A percentile compares a stretch with the other conserved stretches of the same genome.
phyloP scores from a whole-genome alignment of 2,888 invertebrate species.

The Ramazzottius varieornatus region DNA sequence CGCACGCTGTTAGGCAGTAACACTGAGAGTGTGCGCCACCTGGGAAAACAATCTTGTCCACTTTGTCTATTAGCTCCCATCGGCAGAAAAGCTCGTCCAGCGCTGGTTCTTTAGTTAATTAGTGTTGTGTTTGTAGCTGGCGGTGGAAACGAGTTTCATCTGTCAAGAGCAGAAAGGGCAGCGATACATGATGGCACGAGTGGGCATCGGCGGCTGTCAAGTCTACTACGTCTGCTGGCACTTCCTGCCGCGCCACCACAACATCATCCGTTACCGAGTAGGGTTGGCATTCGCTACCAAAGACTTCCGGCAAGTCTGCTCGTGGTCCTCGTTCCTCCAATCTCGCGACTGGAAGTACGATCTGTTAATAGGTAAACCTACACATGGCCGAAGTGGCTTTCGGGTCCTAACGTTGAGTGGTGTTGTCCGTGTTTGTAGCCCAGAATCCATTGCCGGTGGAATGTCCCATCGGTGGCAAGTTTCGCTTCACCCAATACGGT shows the following conservation, averaged over 20 bases:
- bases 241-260: constrained; percentile 79
- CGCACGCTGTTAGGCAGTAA: too few species aligned
- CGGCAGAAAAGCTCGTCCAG: too few species aligned
- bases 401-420: too few species aligned
- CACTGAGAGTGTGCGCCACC: too few species aligned
- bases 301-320: constrained; percentile 69
- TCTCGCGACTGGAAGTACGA: constrained; percentile 62
- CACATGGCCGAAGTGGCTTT: too few species aligned
- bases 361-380: constrained; percentile 35
- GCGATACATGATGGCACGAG: constrained; percentile 75
- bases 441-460: constrained; percentile 66
- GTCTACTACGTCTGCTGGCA: constrained; percentile 65
- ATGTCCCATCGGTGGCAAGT: constrained; percentile 88
- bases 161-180: constrained; percentile 73
- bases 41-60: too few species aligned
- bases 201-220: constrained; percentile 77
- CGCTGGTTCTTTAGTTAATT: too few species aligned
- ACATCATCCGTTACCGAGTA: constrained; percentile 58
- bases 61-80: too few species aligned
- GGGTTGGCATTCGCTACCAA: constrained; percentile 65
- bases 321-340: constrained; percentile 71
- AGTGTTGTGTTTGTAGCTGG: too few species aligned
- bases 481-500: constrained; percentile 69
- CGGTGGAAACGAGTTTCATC: constrained; percentile 60
- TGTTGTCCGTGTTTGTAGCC: too few species aligned